Base-by-base conservation (phyloP, 1,140 invertebrate genomes). In the Oedothorax gibbosus region DNA sequence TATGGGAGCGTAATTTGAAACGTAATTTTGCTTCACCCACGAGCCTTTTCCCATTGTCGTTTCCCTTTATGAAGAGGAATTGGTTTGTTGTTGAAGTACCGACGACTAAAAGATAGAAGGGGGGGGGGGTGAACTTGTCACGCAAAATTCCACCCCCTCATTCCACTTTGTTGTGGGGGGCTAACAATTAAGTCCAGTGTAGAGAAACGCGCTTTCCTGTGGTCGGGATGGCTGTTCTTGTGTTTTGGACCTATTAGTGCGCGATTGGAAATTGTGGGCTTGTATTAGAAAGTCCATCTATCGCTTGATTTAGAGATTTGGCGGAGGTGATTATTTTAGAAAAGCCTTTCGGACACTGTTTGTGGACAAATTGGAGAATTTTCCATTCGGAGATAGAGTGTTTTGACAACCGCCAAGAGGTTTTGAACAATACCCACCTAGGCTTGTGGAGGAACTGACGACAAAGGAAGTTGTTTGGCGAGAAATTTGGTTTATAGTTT, bases 231-330 rank as follows among this genome's bases (percentile, higher is more conserved):
- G 78, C 71, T 83, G 73, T 72, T 83, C 71, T 75, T 83, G 54
- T 66, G 57, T 66, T 78, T 75, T 14, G 54, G 81, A 75, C 81
- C 81, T 83, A 83, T 83, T 83, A 83, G 81, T 49, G 81, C 18
- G 71, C 81, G 66, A 83, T 83, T 83, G 71, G 81, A 75, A 83
- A 75, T 66, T 83, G 53, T 54, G 76, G 54, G 12, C 73, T 73
- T 65, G 56, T 80, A 71, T 82, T 82, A 75, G 71, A 83, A 83
- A 83, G 81, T 83, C 81, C 81, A 83, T 62, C 35, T 35, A 12
- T 60, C 76, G 81, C 81, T 83, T 83, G 81, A 83, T 83, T 83
- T 83, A 83, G 81, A 83, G 81, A 83, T 83, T 83, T 83, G 56
- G 49, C 35, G 50, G 81, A 83, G 50, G 81, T 83, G 81, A 83